Evolutionary conservation across 2,113 vertebrate species (phyloP).

Genomic region (Emydocephalus ijimae): DNA sequence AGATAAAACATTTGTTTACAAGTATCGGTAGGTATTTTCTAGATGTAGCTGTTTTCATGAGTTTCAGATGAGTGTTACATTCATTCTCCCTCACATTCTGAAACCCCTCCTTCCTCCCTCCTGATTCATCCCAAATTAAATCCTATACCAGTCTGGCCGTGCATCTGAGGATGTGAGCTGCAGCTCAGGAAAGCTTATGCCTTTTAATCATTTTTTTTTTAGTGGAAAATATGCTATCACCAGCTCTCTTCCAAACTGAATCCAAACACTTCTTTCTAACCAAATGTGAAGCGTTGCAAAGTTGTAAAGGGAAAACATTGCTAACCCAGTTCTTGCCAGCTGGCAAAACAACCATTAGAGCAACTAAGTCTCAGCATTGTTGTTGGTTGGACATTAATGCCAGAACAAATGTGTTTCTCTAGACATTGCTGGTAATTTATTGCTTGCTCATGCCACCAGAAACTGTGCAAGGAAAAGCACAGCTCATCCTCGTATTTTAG

Average conservation of each 20-base stretch:
- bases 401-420: neutral
- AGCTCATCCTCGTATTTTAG: neutral
- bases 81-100: neutral
- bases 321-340: constrained; percentile 25
- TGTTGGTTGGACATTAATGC: constrained; percentile 28
- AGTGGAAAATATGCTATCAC: neutral
- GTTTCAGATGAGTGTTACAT: neutral
- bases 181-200: neutral
- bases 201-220: neutral
- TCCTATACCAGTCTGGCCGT: neutral
- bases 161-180: neutral
- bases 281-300: neutral
- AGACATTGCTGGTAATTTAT: neutral
- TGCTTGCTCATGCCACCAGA: neutral
- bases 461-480: neutral
- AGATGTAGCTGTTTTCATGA: neutral
- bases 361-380: constrained; percentile 19
- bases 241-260: neutral
- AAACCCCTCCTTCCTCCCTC: neutral
- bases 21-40: too few species aligned
- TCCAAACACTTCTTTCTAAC: neutral
- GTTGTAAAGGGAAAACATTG: neutral
- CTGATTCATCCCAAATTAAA: neutral
- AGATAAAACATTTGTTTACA: too few species aligned
- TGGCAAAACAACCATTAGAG: constrained; percentile 16